These are phyloP conservation scores for Adelosebastes latens DNA, from an alignment of 2,797 vertebrate species.

Conservation along the genomic window DNA sequence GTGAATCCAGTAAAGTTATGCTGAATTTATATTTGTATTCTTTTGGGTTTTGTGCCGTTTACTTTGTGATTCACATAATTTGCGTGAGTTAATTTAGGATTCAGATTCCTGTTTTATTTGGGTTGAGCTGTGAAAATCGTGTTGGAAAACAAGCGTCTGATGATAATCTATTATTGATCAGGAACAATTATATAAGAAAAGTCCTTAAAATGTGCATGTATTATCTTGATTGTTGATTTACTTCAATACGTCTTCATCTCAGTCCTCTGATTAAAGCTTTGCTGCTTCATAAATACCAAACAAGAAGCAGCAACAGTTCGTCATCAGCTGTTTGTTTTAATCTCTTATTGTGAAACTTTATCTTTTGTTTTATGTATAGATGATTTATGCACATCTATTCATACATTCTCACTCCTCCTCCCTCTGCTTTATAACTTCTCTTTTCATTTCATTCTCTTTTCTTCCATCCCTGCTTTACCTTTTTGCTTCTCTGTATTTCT, in stretches of 20 bases:
- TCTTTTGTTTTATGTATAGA: constrained; percentile 4
- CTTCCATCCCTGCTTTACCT: constrained; percentile 18
- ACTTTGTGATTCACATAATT: no score
- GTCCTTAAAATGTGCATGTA: background rate
- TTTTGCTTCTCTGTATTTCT: constrained; percentile 19
- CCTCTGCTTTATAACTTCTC: constrained; percentile 39
- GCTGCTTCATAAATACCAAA: background rate
- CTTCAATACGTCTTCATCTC: background rate
- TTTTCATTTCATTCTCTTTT: background rate
- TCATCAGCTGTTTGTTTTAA: background rate
- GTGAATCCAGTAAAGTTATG: no score
- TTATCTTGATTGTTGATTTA: background rate
- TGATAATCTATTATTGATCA: background rate
- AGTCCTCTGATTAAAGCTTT: background rate
- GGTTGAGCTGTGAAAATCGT: no score
- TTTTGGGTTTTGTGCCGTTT: no score
- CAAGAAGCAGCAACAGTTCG: constrained; percentile 35
- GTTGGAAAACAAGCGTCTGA: no score
- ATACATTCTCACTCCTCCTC: constrained; percentile 30
- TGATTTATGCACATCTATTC: background rate
- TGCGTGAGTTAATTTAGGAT: no score
- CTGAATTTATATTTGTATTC: no score
- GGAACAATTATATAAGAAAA: background rate
- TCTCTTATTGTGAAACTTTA: background rate
- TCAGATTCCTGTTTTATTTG: no score